Percentiles rank a stretch among this genome's conserved stretches.
These are phyloP conservation scores for Philopedon plagiatum DNA, from an alignment of 2,888 invertebrate genomes.

Conservation along the genomic window DNA sequence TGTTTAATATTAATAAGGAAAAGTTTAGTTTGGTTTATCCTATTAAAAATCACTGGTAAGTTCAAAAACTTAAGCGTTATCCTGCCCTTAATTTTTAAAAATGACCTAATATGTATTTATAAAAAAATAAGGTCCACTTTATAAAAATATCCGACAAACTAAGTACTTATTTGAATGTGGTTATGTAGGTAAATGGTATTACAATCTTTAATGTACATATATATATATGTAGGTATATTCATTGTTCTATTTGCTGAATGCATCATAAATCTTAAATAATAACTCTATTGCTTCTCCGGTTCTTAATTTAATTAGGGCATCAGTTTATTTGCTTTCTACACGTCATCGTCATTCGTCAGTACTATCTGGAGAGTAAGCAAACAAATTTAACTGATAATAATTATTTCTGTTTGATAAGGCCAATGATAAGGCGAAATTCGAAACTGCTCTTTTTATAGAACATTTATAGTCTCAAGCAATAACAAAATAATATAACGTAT, in stretches of 20 bases:
- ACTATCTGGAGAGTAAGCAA: conserved; percentile 1
- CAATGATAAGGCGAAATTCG: neutral
- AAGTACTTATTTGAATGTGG: neutral
- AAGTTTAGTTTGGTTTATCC: no score
- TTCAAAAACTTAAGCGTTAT: no score
- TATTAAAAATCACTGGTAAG: no score
- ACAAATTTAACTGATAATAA: conserved; percentile 1
- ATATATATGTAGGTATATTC: neutral
- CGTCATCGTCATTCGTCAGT: no score
- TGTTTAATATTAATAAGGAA: no score
- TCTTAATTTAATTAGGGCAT: neutral
- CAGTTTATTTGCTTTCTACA: conserved; percentile 7
- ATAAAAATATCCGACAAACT: no score
- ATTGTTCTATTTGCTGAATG: neutral
- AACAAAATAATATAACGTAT: no score
- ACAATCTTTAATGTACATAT: neutral
- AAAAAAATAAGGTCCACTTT: no score
- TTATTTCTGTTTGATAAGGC: conserved; percentile 1
- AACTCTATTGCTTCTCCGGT: neutral
- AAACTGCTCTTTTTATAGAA: neutral
- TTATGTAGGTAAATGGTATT: neutral
- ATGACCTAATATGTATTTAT: no score
- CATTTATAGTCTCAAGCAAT: neutral
- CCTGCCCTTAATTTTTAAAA: no score
- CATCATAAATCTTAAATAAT: neutral